These are phyloP conservation scores for Augochlora pura DNA, from an alignment of 1,140 invertebrate species.

Conservation along the genomic window DNA sequence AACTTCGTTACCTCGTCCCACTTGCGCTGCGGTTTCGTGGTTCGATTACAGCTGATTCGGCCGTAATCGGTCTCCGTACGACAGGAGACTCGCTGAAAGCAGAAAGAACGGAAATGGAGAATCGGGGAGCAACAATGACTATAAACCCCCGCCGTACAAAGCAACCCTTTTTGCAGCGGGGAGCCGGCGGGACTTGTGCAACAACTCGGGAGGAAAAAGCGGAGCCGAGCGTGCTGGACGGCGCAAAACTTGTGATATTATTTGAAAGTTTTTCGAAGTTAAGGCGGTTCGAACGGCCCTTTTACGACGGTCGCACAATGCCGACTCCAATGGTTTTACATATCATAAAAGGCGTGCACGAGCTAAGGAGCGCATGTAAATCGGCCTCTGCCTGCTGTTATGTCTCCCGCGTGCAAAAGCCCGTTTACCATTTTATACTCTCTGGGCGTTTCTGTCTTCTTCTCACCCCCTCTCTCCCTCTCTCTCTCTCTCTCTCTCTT, in stretches of 20 bases:
- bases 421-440: conserved; percentile 71
- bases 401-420: conserved; percentile 65
- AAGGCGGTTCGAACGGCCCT: conserved; percentile 57
- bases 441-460: conserved; percentile 41
- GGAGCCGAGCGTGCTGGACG: conserved; percentile 11
- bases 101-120: neutral
- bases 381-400: conserved; percentile 70
- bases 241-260: conserved; percentile 62
- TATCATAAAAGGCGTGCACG: conserved; percentile 70
- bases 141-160: neutral
- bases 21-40: neutral
- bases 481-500: neutral
- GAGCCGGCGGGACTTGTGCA: neutral
- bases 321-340: conserved; percentile 67
- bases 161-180: neutral
- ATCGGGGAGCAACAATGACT: neutral
- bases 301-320: conserved; percentile 70
- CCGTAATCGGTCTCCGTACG: neutral
- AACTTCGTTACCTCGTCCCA: too few relatives aligned
- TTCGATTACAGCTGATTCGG: neutral
- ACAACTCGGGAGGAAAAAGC: neutral
- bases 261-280: conserved; percentile 68
- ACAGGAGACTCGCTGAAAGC: neutral
- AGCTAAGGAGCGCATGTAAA: conserved; percentile 72
- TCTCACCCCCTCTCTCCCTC: neutral